A percentile compares a stretch with the other conserved stretches of the same genome.
phyloP scores from a whole-genome alignment of 2,888 invertebrate genomes.

The Lysandra coridon region DNA sequence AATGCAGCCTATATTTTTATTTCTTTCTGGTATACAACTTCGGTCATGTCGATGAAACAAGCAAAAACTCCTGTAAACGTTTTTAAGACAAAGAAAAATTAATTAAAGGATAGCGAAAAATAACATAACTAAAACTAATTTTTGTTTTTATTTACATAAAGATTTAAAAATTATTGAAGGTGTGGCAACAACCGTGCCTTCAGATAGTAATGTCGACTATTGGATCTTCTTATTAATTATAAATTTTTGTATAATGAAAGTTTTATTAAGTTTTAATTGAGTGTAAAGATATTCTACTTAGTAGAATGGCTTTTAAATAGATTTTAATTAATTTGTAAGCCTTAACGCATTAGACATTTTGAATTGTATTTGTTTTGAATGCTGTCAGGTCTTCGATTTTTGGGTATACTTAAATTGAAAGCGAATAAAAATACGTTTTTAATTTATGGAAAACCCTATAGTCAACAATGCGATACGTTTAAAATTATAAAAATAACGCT shows the following conservation, averaged over 20 bases:
- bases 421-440: background rate
- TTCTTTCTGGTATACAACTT: background rate
- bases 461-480: slow-evolving; percentile 7
- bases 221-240: background rate
- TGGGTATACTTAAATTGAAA: background rate
- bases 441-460: slow-evolving; percentile 17
- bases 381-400: background rate
- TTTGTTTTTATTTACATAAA: background rate
- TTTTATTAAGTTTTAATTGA: too few species aligned
- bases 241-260: background rate
- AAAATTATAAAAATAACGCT: background rate
- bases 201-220: slow-evolving; percentile 2
- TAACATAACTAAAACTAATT: background rate
- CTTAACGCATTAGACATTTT: background rate
- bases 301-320: background rate
- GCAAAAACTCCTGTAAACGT: slow-evolving; percentile 25
- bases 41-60: slow-evolving; percentile 5
- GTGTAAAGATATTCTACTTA: too few species aligned
- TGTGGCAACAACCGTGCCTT: background rate
- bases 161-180: background rate
- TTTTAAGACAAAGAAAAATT: slow-evolving; percentile 4
- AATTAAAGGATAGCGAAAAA: background rate
- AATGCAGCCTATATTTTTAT: background rate
- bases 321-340: background rate
- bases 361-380: background rate